Base-by-base conservation (phyloP, 2,113 vertebrate genomes). In the Clupea harengus region DNA sequence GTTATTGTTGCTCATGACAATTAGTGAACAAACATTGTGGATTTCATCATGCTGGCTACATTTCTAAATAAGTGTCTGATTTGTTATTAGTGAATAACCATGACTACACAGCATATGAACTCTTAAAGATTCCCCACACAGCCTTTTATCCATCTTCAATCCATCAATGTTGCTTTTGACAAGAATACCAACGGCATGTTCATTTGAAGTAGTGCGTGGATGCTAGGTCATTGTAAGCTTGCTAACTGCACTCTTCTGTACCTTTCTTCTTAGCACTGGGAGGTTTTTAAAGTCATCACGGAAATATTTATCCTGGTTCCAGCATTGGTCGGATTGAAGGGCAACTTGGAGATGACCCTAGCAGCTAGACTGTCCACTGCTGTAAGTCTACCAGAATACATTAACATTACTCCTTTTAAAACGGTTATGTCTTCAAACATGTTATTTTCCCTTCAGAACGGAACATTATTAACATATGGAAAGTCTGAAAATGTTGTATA, bases 311-410 rank as follows among this genome's bases (percentile, higher is more conserved):
- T 98, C 82, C 90, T 99, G 93, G 97, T 99, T 87, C 98, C 98
- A 32, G 96, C 98, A 32, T 92, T 99, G 86, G 96, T 99, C 64
- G 98, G 98, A 81, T 96, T 99, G 88, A 99, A 99, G 93, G 98
- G 98, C 60, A 99, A 99, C 90, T 95, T 99, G 89, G 98, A 99
- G 93, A 99, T 99, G 98, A 99, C 98, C 0, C 92, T 99, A 92
- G 98, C 98, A 0, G 97, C 97, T 39, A 96, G 98, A 47, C 97
- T 99, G 81, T 99, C 98, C 81, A 99, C 98, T 3, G 98, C 98
- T 85, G 98, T 99, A 94, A 93, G 93, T 87, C 80, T 46, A 64
- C 25, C 4, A 39, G 25, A 75, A 75, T 15, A 32, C 25, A 75
- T 28, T 3, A 32, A 32, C 9, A 32, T 72, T 72, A 32, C 25